Conservation (phyloP, 1,140 invertebrate species). For the Acromyrmex echinatior region DNA sequence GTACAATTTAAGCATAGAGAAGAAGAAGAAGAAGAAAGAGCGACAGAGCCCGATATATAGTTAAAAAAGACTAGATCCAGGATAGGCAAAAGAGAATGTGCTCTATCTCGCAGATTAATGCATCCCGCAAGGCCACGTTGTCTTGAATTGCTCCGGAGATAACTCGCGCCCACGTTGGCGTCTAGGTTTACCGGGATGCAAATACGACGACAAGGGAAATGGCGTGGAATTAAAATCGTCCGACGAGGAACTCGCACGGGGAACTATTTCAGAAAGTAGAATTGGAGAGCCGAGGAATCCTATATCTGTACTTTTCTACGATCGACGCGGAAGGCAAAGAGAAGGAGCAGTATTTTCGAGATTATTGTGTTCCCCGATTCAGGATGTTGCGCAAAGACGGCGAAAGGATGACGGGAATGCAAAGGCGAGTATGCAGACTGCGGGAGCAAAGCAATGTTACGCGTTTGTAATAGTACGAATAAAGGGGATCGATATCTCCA, state of each 20-base stretch:
- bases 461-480: constrained; percentile 32
- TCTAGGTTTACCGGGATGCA: constrained; percentile 53
- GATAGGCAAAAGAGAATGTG: not conserved
- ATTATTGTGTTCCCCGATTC: constrained; percentile 44
- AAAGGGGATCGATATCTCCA: constrained; percentile 46
- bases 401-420: constrained; percentile 24
- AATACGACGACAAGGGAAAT: constrained; percentile 56
- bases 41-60: not conserved
- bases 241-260: constrained; percentile 14
- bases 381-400: constrained; percentile 43
- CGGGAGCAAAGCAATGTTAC: constrained; percentile 15
- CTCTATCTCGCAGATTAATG: constrained; percentile 70
- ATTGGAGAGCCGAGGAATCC: not conserved
- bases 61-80: constrained; percentile 29
- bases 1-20: not conserved
- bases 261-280: constrained; percentile 21
- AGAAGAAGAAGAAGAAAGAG: constrained; percentile 3
- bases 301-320: constrained; percentile 42
- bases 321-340: not conserved
- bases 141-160: constrained; percentile 69
- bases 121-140: constrained; percentile 34
- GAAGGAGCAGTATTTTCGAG: constrained; percentile 46
- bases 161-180: constrained; percentile 60
- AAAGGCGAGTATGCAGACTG: constrained; percentile 24
- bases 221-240: constrained; percentile 52